phyloP scores from a whole-genome alignment of 2,888 invertebrate genomes.

The Lagria hirta region DNA sequence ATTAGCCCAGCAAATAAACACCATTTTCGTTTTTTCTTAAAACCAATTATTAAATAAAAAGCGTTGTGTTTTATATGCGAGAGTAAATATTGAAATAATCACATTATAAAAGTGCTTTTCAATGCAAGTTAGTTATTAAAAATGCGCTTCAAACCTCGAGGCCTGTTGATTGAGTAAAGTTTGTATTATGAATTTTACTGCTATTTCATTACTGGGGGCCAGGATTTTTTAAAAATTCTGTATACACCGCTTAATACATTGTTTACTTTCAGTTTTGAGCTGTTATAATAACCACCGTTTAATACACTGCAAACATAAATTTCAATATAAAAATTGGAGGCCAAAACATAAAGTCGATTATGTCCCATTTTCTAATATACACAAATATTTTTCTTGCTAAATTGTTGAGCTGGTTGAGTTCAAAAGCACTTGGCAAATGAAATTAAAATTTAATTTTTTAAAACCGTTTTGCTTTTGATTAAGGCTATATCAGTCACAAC shows the following conservation, averaged over 20 bases:
- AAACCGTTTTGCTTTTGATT: no score
- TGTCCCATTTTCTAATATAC: no score
- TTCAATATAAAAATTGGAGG: constrained; percentile 38
- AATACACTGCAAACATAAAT: constrained; percentile 40
- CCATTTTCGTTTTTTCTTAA: constrained; percentile 22
- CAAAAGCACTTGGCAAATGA: no score
- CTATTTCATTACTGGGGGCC: constrained; percentile 50
- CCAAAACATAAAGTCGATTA: no score
- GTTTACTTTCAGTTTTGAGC: constrained; percentile 49
- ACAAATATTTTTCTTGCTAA: no score
- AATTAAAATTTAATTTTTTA: no score
- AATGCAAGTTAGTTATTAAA: constrained; percentile 44
- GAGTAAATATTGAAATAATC: constrained; percentile 41
- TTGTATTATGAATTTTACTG: constrained; percentile 53
- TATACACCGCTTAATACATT: constrained; percentile 48
- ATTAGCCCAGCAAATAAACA: constrained; percentile 25
- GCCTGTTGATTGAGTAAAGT: constrained; percentile 52
- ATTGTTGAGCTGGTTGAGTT: no score
- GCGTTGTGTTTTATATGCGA: no score
- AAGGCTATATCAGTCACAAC: no score
- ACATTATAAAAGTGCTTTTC: constrained; percentile 40
- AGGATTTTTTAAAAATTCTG: constrained; percentile 51
- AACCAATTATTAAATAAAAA: constrained; percentile 32
- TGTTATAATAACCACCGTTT: constrained; percentile 43
- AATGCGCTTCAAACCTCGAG: constrained; percentile 43